Percentiles rank a stretch among this genome's conserved stretches.
Evolutionary conservation across 2,113 vertebrate species (phyloP).

Genomic region (Leptosomus discolor): DNA sequence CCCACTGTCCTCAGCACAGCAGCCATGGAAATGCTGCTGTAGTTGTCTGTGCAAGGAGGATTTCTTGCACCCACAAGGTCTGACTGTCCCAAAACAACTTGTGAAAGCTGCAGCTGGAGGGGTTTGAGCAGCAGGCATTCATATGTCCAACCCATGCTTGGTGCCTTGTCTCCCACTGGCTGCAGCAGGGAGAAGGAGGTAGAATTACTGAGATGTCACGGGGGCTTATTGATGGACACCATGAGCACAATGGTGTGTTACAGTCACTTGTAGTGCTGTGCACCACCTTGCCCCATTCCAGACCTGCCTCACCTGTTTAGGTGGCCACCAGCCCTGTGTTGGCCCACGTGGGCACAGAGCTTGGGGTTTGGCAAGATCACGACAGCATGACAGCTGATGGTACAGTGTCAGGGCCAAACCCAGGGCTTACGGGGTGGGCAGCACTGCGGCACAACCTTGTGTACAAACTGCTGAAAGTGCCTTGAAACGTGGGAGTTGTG

Average conservation of each 20-base stretch:
- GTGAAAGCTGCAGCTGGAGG: background rate
- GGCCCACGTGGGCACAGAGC: too few species aligned
- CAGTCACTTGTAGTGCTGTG: background rate
- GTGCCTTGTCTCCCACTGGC: rapidly evolving
- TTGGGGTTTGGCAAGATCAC: background rate
- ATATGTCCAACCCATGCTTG: background rate
- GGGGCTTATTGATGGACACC: background rate
- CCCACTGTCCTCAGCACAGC: background rate
- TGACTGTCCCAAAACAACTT: background rate
- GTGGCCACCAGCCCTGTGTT: background rate
- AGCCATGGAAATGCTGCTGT: rapidly evolving
- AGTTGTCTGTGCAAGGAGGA: background rate
- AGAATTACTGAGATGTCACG: too few species aligned
- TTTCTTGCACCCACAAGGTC: too few species aligned
- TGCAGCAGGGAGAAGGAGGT: background rate
- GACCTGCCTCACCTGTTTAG: background rate
- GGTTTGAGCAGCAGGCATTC: rapidly evolving
- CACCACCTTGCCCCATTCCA: background rate
- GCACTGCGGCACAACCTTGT: rapidly evolving
- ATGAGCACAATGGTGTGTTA: rapidly evolving
- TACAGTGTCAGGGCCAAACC: background rate
- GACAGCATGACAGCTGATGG: rapidly evolving
- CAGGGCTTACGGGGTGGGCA: background rate
- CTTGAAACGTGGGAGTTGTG: rapidly evolving
- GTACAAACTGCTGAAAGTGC: background rate